Percentiles rank a stretch among this genome's conserved stretches.
Conservation (phyloP, 1,140 invertebrate genomes). For the Limonius californicus region DNA sequence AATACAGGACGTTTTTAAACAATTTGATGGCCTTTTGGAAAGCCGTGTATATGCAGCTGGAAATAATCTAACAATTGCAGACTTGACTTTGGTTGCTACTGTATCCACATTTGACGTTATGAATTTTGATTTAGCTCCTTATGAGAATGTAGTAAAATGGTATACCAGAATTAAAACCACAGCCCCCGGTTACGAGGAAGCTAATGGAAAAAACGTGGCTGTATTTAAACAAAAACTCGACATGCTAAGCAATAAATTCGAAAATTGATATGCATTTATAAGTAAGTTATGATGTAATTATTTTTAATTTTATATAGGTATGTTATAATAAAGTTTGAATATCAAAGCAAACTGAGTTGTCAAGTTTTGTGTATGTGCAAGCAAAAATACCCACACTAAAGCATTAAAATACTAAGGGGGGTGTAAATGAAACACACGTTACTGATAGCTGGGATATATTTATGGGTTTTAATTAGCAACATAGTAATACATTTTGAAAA, state of each 20-base stretch:
- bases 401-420: too few species aligned
- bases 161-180: constrained; percentile 62
- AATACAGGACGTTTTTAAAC: constrained; percentile 58
- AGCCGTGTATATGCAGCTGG: constrained; percentile 63
- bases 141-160: constrained; percentile 67
- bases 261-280: constrained; percentile 10
- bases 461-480: too few species aligned
- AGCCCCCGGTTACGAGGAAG: constrained; percentile 68
- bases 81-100: constrained; percentile 57
- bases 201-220: constrained; percentile 56
- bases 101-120: constrained; percentile 65
- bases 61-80: constrained; percentile 68
- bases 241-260: constrained; percentile 34
- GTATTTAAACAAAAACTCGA: constrained; percentile 46
- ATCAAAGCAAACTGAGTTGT: too few species aligned
- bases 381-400: too few species aligned
- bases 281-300: neutral
- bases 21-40: constrained; percentile 64
- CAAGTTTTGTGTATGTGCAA: too few species aligned
- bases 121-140: constrained; percentile 64
- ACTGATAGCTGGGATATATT: too few species aligned
- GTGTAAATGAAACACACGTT: too few species aligned
- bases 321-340: too few species aligned
- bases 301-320: neutral
- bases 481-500: too few species aligned